Conservation (phyloP, 2,888 invertebrate genomes). For the Stegophylla sp. region DNA sequence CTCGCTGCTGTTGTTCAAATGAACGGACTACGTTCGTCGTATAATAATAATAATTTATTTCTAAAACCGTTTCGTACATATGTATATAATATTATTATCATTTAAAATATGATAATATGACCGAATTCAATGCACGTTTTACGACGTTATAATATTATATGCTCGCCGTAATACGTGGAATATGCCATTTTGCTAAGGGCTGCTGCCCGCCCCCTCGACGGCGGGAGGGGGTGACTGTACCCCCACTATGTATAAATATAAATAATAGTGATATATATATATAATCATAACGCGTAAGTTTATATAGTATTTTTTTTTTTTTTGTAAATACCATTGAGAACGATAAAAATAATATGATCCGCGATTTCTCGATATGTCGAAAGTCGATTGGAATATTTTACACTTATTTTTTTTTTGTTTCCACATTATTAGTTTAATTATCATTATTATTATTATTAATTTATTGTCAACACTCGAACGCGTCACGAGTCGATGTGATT, state of each 20-base stretch:
- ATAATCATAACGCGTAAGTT: too few relatives aligned
- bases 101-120: background rate
- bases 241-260: too few relatives aligned
- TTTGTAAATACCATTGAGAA: background rate
- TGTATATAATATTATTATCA: background rate
- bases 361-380: background rate
- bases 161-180: background rate
- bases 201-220: too few relatives aligned
- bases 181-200: slow-evolving; percentile 32
- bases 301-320: background rate
- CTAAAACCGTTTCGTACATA: slow-evolving; percentile 5
- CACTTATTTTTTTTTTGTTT: background rate
- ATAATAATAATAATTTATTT: slow-evolving; percentile 39
- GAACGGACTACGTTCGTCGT: background rate
- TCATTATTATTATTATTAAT: too few relatives aligned
- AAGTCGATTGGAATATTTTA: background rate
- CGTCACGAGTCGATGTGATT: slow-evolving; percentile 1
- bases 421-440: background rate
- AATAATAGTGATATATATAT: too few relatives aligned
- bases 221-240: too few relatives aligned
- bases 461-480: background rate
- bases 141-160: background rate
- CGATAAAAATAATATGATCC: background rate
- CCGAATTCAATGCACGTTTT: background rate
- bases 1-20: slow-evolving; percentile 43